Conservation (phyloP, 1,140 invertebrate species). For the Bombyx mandarina region DNA sequence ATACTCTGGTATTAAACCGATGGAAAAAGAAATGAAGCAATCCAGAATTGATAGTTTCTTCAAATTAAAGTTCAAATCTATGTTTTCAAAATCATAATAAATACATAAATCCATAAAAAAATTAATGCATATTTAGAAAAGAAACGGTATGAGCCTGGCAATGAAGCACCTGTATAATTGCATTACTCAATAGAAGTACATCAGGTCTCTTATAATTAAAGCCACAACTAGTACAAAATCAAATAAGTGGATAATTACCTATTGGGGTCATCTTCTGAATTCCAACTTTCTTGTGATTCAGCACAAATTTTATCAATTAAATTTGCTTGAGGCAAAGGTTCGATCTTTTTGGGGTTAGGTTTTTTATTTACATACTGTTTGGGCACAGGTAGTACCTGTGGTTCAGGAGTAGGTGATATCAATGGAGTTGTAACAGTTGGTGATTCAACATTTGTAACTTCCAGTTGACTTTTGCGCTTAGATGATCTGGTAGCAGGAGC, state of each 20-base stretch:
- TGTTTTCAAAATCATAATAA: too few species aligned
- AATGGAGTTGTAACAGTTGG: not conserved
- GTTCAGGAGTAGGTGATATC: conserved; percentile 21
- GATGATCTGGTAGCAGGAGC: conserved; percentile 67
- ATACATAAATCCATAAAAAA: too few species aligned
- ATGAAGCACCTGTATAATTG: too few species aligned
- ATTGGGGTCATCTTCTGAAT: conserved; percentile 93
- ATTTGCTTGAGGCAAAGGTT: conserved; percentile 21
- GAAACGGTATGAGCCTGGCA: too few species aligned
- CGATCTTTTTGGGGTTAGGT: conserved; percentile 40
- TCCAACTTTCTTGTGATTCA: conserved; percentile 77
- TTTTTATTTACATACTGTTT: conserved; percentile 58
- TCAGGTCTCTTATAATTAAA: not conserved
- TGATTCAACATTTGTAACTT: conserved; percentile 5
- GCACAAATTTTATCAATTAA: conserved; percentile 68
- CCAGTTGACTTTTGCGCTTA: conserved; percentile 37
- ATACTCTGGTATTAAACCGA: too few species aligned
- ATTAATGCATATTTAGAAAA: too few species aligned
- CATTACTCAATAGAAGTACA: too few species aligned
- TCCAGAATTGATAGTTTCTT: too few species aligned
- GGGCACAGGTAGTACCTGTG: conserved; percentile 30
- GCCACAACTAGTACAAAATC: not conserved
- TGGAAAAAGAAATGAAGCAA: too few species aligned
- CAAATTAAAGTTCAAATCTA: too few species aligned
- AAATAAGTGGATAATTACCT: conserved; percentile 56